phyloP scores from a whole-genome alignment of 1,140 invertebrate genomes.

The Batillaria attramentaria region DNA sequence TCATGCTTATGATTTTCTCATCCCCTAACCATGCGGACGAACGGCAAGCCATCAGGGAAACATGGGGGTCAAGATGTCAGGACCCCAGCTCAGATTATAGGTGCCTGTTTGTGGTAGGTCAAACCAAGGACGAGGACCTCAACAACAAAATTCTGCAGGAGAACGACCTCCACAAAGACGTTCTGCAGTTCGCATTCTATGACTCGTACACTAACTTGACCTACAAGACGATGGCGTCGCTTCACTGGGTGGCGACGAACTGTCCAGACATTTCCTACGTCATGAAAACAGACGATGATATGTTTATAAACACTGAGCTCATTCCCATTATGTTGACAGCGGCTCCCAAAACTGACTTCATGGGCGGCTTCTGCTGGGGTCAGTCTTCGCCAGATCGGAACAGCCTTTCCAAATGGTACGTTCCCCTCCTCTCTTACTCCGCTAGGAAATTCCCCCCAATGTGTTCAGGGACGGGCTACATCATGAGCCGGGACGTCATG shows the following conservation, averaged over 20 bases:
- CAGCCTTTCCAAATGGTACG: constrained; percentile 69
- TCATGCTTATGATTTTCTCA: constrained; percentile 20
- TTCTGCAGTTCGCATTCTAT: constrained; percentile 56
- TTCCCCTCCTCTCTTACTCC: constrained; percentile 61
- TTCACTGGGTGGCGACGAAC: constrained; percentile 81
- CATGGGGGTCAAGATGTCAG: constrained; percentile 35
- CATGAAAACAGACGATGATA: constrained; percentile 93
- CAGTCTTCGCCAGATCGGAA: constrained; percentile 55
- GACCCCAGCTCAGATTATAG: neutral
- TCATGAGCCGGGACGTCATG: constrained; percentile 67
- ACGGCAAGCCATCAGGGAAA: constrained; percentile 30
- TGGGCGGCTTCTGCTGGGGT: constrained; percentile 50
- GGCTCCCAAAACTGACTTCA: constrained; percentile 31
- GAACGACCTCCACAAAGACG: constrained; percentile 67
- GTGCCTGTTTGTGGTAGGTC: constrained; percentile 45
- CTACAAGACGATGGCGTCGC: constrained; percentile 82
- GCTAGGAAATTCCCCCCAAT: constrained; percentile 66
- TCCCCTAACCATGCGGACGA: constrained; percentile 16
- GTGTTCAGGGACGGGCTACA: constrained; percentile 70
- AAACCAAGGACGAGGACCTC: neutral
- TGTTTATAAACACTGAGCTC: constrained; percentile 82
- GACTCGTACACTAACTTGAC: constrained; percentile 63
- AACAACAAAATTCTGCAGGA: constrained; percentile 71
- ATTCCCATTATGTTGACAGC: constrained; percentile 46
- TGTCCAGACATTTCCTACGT: constrained; percentile 80